A percentile compares a stretch with the other conserved stretches of the same genome.
phyloP scores from a whole-genome alignment of 2,113 vertebrate genomes.

The Athene noctua region DNA sequence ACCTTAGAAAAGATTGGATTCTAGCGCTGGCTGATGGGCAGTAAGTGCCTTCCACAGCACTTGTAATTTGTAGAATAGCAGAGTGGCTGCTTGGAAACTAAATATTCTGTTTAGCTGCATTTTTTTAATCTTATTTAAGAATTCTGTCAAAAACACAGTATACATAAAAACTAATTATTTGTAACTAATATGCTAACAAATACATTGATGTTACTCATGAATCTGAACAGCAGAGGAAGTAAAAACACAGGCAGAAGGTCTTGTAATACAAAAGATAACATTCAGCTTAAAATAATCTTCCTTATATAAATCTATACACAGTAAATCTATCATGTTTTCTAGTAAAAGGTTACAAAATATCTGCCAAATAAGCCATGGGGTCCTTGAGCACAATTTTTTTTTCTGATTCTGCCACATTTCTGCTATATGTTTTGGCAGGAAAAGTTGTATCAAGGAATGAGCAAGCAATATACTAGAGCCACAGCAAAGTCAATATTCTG shows the following conservation, averaged over 20 bases:
- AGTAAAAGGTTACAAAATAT: not conserved
- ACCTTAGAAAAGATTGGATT: not conserved
- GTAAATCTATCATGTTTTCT: not conserved
- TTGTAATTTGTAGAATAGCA: not conserved
- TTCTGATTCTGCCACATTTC: not conserved
- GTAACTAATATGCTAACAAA: not conserved
- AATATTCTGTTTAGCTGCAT: not conserved
- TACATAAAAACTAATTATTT: not conserved
- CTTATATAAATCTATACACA: not conserved
- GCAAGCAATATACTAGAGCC: not conserved
- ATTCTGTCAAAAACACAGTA: not conserved
- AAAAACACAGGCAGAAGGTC: not conserved
- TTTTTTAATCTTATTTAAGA: not conserved
- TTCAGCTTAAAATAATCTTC: not conserved
- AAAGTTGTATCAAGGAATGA: not conserved
- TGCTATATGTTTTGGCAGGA: not conserved
- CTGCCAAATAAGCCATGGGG: not conserved
- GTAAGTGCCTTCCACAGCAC: not conserved
- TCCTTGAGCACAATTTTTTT: not conserved
- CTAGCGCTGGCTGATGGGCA: not conserved
- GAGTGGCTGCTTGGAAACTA: not conserved
- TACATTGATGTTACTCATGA: not conserved
- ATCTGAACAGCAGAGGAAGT: not conserved
- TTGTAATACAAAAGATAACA: not conserved
- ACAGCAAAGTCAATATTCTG: not conserved